phyloP scores from a whole-genome alignment of 2,113 vertebrate genomes.

The Hippocampus barbouri region DNA sequence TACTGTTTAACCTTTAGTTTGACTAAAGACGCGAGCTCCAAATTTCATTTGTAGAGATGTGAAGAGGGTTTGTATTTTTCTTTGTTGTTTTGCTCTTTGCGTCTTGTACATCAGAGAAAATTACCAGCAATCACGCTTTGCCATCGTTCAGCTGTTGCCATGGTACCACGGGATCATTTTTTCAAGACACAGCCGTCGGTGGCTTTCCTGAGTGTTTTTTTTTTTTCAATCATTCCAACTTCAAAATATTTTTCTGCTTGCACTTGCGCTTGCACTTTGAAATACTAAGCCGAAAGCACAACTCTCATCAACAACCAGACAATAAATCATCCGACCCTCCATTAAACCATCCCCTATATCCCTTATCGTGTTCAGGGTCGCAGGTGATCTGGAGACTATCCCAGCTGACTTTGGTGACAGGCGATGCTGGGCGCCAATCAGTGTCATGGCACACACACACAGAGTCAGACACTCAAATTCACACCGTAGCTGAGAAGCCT shows the following conservation, averaged over 20 bases:
- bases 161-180: not conserved
- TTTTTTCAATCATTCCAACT: not conserved
- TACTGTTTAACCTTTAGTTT: not conserved
- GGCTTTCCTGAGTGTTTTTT: slow-evolving; percentile 1
- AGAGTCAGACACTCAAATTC: too few species aligned
- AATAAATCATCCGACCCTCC: not conserved
- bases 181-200: not conserved
- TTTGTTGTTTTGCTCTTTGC: not conserved
- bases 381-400: not conserved
- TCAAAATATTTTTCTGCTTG: not conserved
- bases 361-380: not conserved
- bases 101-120: not conserved
- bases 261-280: not conserved
- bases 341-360: not conserved
- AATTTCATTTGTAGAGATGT: not conserved
- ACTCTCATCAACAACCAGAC: not conserved
- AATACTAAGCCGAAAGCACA: not conserved
- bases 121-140: slow-evolving; percentile 2
- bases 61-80: not conserved
- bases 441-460: too few species aligned
- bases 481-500: too few species aligned
- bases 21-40: not conserved
- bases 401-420: too few species aligned
- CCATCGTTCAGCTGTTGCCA: not conserved
- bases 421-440: too few species aligned